These are phyloP conservation scores for Plectropomus leopardus DNA, from an alignment of 2,113 vertebrate species.

Conservation along the genomic window DNA sequence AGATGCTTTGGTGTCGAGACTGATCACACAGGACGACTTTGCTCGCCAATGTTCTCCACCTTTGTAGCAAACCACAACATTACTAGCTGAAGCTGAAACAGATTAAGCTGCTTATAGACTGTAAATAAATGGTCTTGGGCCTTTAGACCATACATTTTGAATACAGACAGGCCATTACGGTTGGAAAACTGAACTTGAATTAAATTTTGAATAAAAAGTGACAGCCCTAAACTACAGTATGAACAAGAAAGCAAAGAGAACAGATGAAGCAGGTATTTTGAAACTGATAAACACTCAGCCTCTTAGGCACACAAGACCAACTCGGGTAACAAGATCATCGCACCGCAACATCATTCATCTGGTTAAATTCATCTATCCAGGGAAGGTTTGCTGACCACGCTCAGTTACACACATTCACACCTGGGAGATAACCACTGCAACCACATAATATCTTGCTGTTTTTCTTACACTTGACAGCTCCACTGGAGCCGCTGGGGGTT, in stretches of 20 bases:
- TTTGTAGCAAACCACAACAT: too few species aligned
- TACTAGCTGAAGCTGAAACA: too few species aligned
- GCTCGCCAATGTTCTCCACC: too few species aligned
- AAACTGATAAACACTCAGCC: background rate
- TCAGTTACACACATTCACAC: slow-evolving; percentile 60
- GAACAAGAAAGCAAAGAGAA: background rate
- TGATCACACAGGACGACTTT: too few species aligned
- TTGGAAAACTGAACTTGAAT: too few species aligned
- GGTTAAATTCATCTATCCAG: slow-evolving; percentile 37
- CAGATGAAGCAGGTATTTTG: background rate
- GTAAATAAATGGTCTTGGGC: too few species aligned
- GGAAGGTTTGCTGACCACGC: slow-evolving; percentile 48
- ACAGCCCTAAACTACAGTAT: too few species aligned
- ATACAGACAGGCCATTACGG: too few species aligned
- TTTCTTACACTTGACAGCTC: slow-evolving; percentile 62
- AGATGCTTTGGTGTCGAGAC: too few species aligned
- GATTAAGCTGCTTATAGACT: too few species aligned
- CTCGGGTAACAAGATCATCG: background rate
- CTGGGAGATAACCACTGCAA: slow-evolving; percentile 58
- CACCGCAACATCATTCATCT: slow-evolving; percentile 42
- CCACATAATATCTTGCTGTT: slow-evolving; percentile 59
- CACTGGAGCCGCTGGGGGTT: slow-evolving; percentile 56
- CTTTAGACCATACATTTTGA: too few species aligned
- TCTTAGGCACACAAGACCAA: slow-evolving; percentile 2
- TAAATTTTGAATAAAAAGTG: too few species aligned